phyloP scores from a whole-genome alignment of 2,113 vertebrate species.

The Leptosomus discolor region DNA sequence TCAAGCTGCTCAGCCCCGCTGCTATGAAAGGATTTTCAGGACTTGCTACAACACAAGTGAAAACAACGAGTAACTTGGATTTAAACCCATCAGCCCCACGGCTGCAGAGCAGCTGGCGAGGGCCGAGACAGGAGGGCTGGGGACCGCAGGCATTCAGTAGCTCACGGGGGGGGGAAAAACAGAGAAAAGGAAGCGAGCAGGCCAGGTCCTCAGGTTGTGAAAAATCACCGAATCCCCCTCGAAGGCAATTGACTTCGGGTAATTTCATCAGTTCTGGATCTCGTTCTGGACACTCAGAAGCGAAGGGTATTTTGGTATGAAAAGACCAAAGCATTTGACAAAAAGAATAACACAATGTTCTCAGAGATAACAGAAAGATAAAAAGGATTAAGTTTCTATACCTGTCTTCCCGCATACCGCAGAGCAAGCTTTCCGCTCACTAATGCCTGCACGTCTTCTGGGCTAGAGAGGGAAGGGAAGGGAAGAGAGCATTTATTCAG shows the following conservation, averaged over 20 bases:
- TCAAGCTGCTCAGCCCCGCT: neutral
- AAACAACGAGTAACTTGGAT: neutral
- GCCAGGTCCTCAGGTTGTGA: neutral
- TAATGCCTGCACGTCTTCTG: slow-evolving; percentile 93
- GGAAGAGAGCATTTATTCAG: neutral
- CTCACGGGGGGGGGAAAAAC: neutral
- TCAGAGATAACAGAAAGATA: neutral
- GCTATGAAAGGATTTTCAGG: neutral
- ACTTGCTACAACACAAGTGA: neutral
- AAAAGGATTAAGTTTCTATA: slow-evolving; percentile 37
- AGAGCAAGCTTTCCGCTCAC: slow-evolving; percentile 96
- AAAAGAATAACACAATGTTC: neutral
- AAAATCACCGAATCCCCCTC: neutral
- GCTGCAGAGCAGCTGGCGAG: neutral
- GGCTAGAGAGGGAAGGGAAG: slow-evolving; percentile 70
- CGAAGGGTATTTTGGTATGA: neutral
- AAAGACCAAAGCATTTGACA: neutral
- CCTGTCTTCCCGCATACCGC: slow-evolving; percentile 93
- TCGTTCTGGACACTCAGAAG: neutral
- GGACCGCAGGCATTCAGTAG: neutral
- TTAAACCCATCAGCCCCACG: neutral
- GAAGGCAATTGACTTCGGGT: neutral
- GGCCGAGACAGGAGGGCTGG: neutral
- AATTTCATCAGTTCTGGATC: neutral
- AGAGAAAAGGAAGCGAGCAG: neutral